Percentiles rank a stretch among this genome's conserved stretches.
Conservation (phyloP, 2,888 invertebrate species). For the Bursaphelenchus okinawaensis region DNA sequence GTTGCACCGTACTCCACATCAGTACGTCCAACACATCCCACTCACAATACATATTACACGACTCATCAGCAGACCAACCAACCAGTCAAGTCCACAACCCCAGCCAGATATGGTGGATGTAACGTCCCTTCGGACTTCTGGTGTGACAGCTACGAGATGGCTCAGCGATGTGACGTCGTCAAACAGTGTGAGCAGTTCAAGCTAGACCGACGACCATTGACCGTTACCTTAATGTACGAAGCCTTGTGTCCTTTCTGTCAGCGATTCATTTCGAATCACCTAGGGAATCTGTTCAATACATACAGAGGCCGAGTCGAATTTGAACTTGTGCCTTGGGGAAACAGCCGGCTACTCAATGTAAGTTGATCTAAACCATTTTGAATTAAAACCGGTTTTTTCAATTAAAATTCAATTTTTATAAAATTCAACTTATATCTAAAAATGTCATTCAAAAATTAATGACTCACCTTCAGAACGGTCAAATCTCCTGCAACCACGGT, state of each 20-base stretch:
- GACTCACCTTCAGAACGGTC: conserved; percentile 52
- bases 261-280: conserved; percentile 53
- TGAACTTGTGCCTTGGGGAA: conserved; percentile 55
- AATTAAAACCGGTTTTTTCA: conserved; percentile 2
- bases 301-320: conserved; percentile 47
- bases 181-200: conserved; percentile 45
- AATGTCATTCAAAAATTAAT: neutral
- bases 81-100: neutral
- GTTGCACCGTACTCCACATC: neutral
- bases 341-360: conserved; percentile 47
- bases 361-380: conserved; percentile 12
- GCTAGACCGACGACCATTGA: conserved; percentile 43
- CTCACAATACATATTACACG: neutral
- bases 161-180: conserved; percentile 46
- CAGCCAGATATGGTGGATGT: conserved; percentile 14
- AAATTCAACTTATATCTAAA: no score
- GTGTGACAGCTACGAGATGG: conserved; percentile 47
- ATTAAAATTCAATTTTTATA: no score
- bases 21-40: neutral
- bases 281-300: conserved; percentile 47
- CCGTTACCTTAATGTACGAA: conserved; percentile 53
- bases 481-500: conserved; percentile 56
- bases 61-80: neutral
- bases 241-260: conserved; percentile 56
- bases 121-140: conserved; percentile 38